Evolutionary conservation across 2,888 invertebrate species (phyloP), one percentile per base, ranked within the genome.

Genomic region (Bruchidius siliquastri): DNA sequence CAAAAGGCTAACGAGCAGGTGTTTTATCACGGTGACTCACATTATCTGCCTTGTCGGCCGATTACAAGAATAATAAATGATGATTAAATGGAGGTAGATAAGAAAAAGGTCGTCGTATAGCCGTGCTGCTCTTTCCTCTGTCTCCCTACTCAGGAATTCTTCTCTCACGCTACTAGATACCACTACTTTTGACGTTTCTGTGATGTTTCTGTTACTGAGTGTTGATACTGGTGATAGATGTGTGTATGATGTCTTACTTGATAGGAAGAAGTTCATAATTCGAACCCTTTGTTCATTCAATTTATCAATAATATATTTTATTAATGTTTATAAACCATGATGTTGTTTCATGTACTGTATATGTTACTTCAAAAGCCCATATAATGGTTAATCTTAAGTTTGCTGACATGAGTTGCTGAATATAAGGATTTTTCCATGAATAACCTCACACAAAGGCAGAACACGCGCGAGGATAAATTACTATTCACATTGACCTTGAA

Each of bases 21-120:
- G 49, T 49, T 49, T 49, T 49, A 49, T 49, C 49, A 49, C 49
- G 49, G 49, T 49, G 49, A 49, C 49, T 49, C 49, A 49, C 49
- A 73, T 49, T 49, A 49, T 49, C 49, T 49, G 49, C 49, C 49
- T 49, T 49, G 49, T 49, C 49, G 49, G 75, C 83, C 81, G 83
- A 83, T 83, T 82, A 83, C 82, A 79, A 75, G 80, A 77, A 84
- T 83, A 82, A 83, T 83, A 82, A 83, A 84, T 84, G 83, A 83
- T 83, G 84, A 83, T 83, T 83, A 84, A 83, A 81, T 81, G 80
- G 78, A 79, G 77, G 77, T 78, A 81, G 82, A 82, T 81, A 81
- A 81, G 79, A 78, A 76, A 73, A 72, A 75, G 73, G 49, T 18
- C 49, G 49, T 13, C 49, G 49, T 1, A 49, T 49, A 49, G 49